These are phyloP conservation scores for Orientallactaga bullata DNA, from an alignment of 2,113 vertebrate species.

Conservation along the genomic window DNA sequence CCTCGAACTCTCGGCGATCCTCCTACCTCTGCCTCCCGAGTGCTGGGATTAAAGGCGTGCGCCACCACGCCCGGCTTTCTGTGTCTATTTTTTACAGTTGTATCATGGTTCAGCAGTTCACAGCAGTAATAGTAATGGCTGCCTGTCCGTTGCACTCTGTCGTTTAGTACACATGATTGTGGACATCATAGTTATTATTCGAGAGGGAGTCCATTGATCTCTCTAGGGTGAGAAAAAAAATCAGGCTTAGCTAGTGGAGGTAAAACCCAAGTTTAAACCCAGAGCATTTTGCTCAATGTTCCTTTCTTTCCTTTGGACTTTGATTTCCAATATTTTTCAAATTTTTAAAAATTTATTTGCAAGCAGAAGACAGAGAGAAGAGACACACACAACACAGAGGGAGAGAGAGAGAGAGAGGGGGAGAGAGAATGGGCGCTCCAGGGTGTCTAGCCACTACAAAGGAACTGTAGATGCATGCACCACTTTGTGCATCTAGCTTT, in stretches of 20 bases:
- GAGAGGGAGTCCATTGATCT: neutral
- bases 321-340: neutral
- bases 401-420: too few relatives aligned
- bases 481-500: too few relatives aligned
- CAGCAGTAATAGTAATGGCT: neutral
- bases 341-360: too few relatives aligned
- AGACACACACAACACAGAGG: too few relatives aligned
- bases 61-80: too few relatives aligned
- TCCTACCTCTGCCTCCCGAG: too few relatives aligned
- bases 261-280: neutral
- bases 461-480: too few relatives aligned
- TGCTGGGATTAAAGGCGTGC: too few relatives aligned
- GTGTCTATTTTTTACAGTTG: neutral
- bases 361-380: too few relatives aligned
- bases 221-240: neutral
- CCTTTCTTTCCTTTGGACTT: neutral
- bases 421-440: too few relatives aligned
- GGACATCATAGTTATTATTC: neutral
- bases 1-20: too few relatives aligned
- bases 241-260: neutral
- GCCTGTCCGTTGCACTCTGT: neutral
- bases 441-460: too few relatives aligned
- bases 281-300: neutral
- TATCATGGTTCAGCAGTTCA: neutral
- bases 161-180: neutral